Percentiles rank a stretch among this genome's conserved stretches.
phyloP scores from a whole-genome alignment of 2,888 invertebrate genomes.

The Apodemia zela region DNA sequence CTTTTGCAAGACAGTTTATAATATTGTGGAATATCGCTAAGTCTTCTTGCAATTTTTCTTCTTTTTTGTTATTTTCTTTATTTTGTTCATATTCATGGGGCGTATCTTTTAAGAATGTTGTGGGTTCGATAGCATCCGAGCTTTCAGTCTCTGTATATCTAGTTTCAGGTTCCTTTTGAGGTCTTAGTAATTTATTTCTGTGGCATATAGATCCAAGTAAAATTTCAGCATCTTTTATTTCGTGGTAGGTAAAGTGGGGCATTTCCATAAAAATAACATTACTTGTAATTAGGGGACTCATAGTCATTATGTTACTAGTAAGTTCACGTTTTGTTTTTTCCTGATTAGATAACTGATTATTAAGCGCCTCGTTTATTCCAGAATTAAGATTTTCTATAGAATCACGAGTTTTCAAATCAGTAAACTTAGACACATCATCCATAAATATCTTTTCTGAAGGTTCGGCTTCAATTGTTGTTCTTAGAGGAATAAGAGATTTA shows the following conservation, averaged over 20 bases:
- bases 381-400: not conserved
- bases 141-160: not conserved
- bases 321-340: not conserved
- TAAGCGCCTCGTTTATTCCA: constrained; percentile 11
- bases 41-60: not conserved
- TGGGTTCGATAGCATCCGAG: not conserved
- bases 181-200: constrained; percentile 26
- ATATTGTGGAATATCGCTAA: not conserved
- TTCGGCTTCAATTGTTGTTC: not conserved
- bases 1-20: constrained; percentile 27
- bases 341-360: not conserved
- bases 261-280: constrained; percentile 34
- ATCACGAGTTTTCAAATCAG: too few relatives aligned
- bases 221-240: constrained; percentile 49
- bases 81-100: not conserved
- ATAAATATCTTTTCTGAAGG: not conserved
- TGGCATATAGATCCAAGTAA: constrained; percentile 33
- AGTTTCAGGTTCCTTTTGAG: not conserved
- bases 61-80: not conserved
- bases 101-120: not conserved
- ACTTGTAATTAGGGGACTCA: constrained; percentile 19
- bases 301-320: not conserved
- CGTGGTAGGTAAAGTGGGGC: constrained; percentile 45
- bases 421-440: too few relatives aligned
- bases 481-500: not conserved